Base-by-base conservation (phyloP, 2,888 invertebrate species). In the Biston betularia region DNA sequence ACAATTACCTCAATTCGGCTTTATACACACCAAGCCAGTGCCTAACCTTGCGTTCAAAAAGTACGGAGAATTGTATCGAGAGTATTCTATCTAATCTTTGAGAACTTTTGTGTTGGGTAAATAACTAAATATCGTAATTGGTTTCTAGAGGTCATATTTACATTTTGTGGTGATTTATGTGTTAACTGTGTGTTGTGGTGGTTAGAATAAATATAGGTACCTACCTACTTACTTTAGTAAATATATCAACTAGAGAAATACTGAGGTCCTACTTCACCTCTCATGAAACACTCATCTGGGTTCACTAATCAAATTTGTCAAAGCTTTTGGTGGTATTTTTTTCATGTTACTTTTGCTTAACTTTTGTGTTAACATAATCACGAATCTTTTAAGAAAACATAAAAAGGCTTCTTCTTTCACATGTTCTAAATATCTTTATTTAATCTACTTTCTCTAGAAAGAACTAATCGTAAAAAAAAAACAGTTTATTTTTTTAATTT, bases 301-400 rank as follows among this genome's bases (percentile, higher is more conserved):
- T 50, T 69, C 65, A 68, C 65, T 69, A 64, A 71, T 49, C 8
- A 24, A 44, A 34, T 45, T 57, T 46, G 42, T 70, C 24, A 61
- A 48, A 62, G 73, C 69, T 70, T 73, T 68, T 70, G 73, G 69
- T 67, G 61, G 71, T 64, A n/a, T 68, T 49, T 53, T n/a, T 66
- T 54, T 54, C 45, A 50, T 65, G 59, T 63, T 42, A 54, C 12
- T 49, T 62, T 65, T 60, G 40, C n/a, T 60, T 62, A 64, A 52
- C 34, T 68, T 68, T 62, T 68, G 58, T 64, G 42, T 64, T 62
- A 14, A 50, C 46, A 34, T 45, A 44, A 45, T 59, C 69, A 70
- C 67, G 65, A 71, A 70, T 63, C 63, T 64, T 68, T 12, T 11
- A 24, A 40, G 14, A 58, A 6, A 14, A 12, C 6, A 45, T 52